Evolutionary conservation across 2,888 invertebrate genomes (phyloP).

Genomic region (Crioceris asparagi): DNA sequence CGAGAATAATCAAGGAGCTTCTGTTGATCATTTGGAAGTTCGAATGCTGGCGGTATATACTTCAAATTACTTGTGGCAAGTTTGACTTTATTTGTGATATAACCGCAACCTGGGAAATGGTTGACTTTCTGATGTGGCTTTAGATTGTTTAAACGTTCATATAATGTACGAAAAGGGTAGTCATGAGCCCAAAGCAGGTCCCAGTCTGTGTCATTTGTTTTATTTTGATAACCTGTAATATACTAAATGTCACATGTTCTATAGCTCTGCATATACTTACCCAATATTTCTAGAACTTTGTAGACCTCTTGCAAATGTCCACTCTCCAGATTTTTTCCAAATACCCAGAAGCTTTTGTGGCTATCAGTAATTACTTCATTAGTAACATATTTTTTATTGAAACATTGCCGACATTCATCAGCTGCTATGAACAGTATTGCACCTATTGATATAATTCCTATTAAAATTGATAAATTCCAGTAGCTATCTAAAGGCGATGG

Average conservation of each 20-base stretch:
- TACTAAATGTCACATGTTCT: too few species aligned
- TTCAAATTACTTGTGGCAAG: constrained; percentile 69
- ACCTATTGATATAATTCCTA: constrained; percentile 18
- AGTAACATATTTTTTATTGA: too few species aligned
- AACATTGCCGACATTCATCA: constrained; percentile 26
- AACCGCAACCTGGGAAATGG: constrained; percentile 90
- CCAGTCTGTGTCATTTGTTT: constrained; percentile 47
- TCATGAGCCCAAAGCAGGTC: constrained; percentile 89
- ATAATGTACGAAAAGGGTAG: constrained; percentile 66
- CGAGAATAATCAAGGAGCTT: constrained; percentile 58
- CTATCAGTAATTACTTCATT: constrained; percentile 7
- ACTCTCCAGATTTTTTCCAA: constrained; percentile 47
- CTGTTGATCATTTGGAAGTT: constrained; percentile 64
- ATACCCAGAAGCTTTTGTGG: constrained; percentile 46
- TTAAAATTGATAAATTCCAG: constrained; percentile 8
- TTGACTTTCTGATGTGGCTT: constrained; percentile 73
- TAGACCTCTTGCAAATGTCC: constrained; percentile 74
- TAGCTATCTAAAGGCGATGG: constrained; percentile 9
- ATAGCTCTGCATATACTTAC: constrained; percentile 41
- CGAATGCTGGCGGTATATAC: constrained; percentile 81
- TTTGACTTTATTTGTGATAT: constrained; percentile 77
- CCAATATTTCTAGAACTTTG: constrained; percentile 67
- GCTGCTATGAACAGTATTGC: constrained; percentile 24
- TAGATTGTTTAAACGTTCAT: constrained; percentile 45
- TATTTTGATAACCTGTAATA: constrained; percentile 60